Evolutionary conservation across 1,140 invertebrate genomes (phyloP).

Genomic region (Lepidurus apus): DNA sequence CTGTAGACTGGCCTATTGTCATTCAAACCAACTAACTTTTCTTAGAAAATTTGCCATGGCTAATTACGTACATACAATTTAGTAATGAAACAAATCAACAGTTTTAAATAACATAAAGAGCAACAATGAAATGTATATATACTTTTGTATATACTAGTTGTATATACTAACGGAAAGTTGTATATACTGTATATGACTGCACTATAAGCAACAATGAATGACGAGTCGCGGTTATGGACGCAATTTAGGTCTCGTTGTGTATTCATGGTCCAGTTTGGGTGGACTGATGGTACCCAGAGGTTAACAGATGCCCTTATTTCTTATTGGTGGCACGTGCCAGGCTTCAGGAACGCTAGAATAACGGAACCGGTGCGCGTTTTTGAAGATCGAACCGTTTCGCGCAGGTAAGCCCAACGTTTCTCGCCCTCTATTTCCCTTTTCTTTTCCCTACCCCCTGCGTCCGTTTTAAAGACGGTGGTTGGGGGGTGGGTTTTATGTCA

Average conservation of each 20-base stretch:
- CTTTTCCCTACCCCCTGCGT: background rate
- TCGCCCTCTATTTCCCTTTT: background rate
- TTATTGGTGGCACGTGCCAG: slow-evolving; percentile 13
- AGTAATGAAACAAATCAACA: too few relatives aligned
- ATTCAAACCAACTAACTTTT: too few relatives aligned
- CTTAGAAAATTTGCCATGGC: too few relatives aligned
- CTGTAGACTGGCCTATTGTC: too few relatives aligned
- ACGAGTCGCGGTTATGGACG: background rate
- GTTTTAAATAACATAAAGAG: too few relatives aligned
- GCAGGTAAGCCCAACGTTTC: background rate
- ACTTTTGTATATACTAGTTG: too few relatives aligned
- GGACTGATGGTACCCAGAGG: background rate
- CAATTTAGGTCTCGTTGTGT: slow-evolving; percentile 2
- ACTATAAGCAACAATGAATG: background rate
- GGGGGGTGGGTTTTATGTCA: background rate
- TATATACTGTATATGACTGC: too few relatives aligned
- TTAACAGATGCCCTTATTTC: slow-evolving; percentile 15
- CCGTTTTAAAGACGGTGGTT: background rate
- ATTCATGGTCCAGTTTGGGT: background rate
- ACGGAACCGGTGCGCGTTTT: slow-evolving; percentile 12
- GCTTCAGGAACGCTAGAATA: background rate
- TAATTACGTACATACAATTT: too few relatives aligned
- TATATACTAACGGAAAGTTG: too few relatives aligned
- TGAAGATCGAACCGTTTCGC: background rate
- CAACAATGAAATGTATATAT: too few relatives aligned